Evolutionary conservation across 2,797 vertebrate genomes (phyloP), one percentile per base, ranked within the genome.

Genomic region (Lithobates pipiens): DNA sequence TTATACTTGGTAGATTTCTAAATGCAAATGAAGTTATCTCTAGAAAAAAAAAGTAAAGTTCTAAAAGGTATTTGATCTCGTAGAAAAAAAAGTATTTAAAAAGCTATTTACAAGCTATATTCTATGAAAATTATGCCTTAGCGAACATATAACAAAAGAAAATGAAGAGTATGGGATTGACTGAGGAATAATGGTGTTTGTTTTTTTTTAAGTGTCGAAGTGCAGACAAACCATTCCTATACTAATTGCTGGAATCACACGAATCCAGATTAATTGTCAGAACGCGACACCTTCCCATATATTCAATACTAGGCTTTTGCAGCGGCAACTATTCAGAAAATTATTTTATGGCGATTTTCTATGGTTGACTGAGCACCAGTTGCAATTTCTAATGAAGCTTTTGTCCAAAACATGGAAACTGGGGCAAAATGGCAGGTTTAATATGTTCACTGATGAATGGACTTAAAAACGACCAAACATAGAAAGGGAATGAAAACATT

Each of bases 61-160:
- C 92, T 91, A 88, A 93, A 76, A 93, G 94, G 93, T 94, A 93
- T 94, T 92, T 80, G 91, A 92, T 73, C 93, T 94, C 93, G 93
- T 97, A 97, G 94, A 98, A 98, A 95, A 98, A 92, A 95, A 94
- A 95, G 95, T 93, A 95, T 97, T 97, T 95, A 95, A 97, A 97
- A 98, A 96, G 96, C 96, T 97, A 97, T 98, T 94, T 97, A 98
- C 97, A 98, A 93, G 97, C 97, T 99, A 97, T 97, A 97, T 97
- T 98, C 97, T 98, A 97, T 95, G 93, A 93, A 97, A 82, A 97
- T 94, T 95, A 93, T 93, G 94, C 94, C 92, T 94, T 92, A 80
- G 91, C 95, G 93, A 91, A 94, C 89, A 94, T 93, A 95, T 94
- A 94, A 91, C 92, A 93, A 90, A 92, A 91, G 94, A 89, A 89